Evolutionary conservation across 64 coral and sea anemone species (phyloP).

Genomic region (Dendronephthya gigantea): DNA sequence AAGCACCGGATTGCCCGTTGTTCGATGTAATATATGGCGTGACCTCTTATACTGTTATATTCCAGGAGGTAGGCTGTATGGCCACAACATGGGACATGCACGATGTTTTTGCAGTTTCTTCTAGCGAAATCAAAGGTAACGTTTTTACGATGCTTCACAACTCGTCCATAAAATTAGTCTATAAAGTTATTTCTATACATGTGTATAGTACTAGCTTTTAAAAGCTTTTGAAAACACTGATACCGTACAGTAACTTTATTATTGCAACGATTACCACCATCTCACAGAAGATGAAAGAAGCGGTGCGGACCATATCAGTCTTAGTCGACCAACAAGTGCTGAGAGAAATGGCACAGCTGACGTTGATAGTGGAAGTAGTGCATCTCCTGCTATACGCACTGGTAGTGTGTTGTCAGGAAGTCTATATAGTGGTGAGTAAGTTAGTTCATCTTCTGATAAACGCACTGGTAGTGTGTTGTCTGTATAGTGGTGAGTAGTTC

Average conservation of each 20-base stretch:
- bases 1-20: neutral
- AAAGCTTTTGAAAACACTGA: too few species aligned
- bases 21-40: too few species aligned
- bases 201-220: too few species aligned
- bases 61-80: conserved; percentile 80
- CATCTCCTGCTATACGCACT: conserved; percentile 45
- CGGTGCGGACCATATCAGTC: conserved; percentile 48
- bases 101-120: conserved; percentile 42
- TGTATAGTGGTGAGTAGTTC: neutral
- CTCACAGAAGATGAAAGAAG: neutral
- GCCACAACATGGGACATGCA: conserved; percentile 96
- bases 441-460: conserved; percentile 34
- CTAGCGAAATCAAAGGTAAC: conserved; percentile 38
- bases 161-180: too few species aligned
- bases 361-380: conserved; percentile 63
- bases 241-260: too few species aligned
- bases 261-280: neutral
- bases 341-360: conserved; percentile 41
- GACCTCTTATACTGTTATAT: neutral
- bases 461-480: conserved; percentile 64
- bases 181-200: too few species aligned
- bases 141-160: too few species aligned
- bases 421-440: neutral
- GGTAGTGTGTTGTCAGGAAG: conserved; percentile 62
- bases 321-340: conserved; percentile 76